Base-by-base conservation (phyloP, 2,113 vertebrate species). In the Macroglossus sobrinus region DNA sequence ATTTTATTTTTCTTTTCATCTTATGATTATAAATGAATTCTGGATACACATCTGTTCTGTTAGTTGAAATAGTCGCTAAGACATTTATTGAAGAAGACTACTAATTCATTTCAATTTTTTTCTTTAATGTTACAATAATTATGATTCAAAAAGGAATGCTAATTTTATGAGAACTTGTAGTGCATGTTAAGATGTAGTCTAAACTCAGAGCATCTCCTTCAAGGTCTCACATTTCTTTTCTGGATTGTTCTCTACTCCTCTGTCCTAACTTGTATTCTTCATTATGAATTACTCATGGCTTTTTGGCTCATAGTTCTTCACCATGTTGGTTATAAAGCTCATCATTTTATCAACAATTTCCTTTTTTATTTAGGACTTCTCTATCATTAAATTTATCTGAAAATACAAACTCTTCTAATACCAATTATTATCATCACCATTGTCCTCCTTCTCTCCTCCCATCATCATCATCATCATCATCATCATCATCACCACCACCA, bases 91-190 rank as follows among this genome's bases (percentile, higher is more conserved):
- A 96, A 96, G 94, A 96, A 96, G 97, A 97, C 97, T 95, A 93
- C 96, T 96, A 98, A 96, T 97, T 98, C 97, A 97, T 97, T 97
- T 96, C 91, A 97, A 97, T 97, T 97, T 97, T 98, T 97, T 98
- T 86, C 94, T 98, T 97, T 97, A 97, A 94, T 96, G 91, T 97
- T 97, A 95, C 69, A 97, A 98, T 97, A 97, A 96, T 96, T 97
- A 98, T 96, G 84, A 97, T 96, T 97, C 93, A 80, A 96, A 97
- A 97, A 92, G 63, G 89, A 97, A 97, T 93, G 93, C 86, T 96
- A 94, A 97, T 97, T 97, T 95, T 84, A 55, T 35, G 79, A 63
- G 91, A 76, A 63, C 72, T 91, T 93, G 93, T 93, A 94, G 53
- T 97, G 82, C 96, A 96, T 98, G 74, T 72, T 97, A 97, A 97